Evolutionary conservation across 2,888 invertebrate species (phyloP), one percentile per base, ranked within the genome.

Genomic region (Morpho deidamia): DNA sequence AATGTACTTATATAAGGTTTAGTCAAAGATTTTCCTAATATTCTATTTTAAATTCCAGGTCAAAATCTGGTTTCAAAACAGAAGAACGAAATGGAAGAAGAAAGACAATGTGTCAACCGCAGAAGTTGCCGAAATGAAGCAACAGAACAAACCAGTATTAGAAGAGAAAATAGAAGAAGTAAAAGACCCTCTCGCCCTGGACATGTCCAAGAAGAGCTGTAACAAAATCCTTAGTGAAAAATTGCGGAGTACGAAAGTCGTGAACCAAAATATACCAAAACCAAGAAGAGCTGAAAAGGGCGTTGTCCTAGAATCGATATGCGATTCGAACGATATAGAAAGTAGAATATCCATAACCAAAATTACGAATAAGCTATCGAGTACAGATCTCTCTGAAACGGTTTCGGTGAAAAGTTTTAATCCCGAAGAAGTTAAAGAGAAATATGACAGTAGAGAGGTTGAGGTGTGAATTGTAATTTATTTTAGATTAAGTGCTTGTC

Each of bases 21-120:
- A 23, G 3, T 23, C 2, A 23, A 23, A 23, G 23, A 23, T 23
- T 23, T 23, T 23, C 2, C 23, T 23, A 23, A 23, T 41, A 9
- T n/a, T n/a, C 35, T 46, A 10, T 34, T 57, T 8, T 53, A 10
- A 32, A 61, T 71, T 92, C 39, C 92, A 96, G 96, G 96, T 96
- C 69, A 96, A 96, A 87, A 96, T 96, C 65, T 96, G 96, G 96
- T 96, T 96, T 81, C 96, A 96, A 86, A 96, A 96, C 78, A 91
- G 96, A 67, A 81, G 90, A 78, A 90, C 90, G 53, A 90, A 90
- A 68, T 90, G 97, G 81, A 98, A 97, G 89, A 97, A 97, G 80
- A 97, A 97, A 78, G 97, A 97, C 84, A 97, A 97, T 86, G 94
- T 97, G 52, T 93, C 94, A 58, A 96, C 95, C 76, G 94, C 96